Evolutionary conservation across 2,113 vertebrate genomes (phyloP).

Genomic region (Arvicanthis niloticus): DNA sequence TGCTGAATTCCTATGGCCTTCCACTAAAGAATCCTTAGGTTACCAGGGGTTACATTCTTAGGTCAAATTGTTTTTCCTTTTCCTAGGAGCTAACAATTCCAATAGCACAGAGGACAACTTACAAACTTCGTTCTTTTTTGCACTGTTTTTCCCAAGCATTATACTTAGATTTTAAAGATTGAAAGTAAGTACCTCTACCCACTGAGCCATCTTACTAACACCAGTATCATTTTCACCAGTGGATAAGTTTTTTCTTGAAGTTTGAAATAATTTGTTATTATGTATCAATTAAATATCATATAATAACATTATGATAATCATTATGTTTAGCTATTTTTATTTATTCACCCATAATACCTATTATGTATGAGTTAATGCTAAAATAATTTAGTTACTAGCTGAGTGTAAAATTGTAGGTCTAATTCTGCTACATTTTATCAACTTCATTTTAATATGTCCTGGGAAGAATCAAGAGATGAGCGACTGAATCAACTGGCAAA

Average conservation of each 20-base stretch:
- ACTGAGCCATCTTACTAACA: background rate
- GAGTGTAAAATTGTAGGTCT: background rate
- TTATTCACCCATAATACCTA: conserved; percentile 18
- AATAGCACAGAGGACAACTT: background rate
- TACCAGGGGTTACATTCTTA: background rate
- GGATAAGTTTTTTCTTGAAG: conserved; percentile 57
- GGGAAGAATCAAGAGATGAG: background rate
- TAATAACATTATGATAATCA: background rate
- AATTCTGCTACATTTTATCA: background rate
- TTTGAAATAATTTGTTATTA: conserved; percentile 57
- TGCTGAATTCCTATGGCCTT: background rate
- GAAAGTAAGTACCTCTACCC: background rate
- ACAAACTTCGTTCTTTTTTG: background rate
- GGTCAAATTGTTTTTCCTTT: too few relatives aligned
- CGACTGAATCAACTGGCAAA: too few relatives aligned
- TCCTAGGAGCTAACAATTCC: background rate
- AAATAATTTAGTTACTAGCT: background rate
- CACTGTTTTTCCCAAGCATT: background rate
- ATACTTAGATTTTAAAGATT: background rate
- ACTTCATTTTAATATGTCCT: background rate
- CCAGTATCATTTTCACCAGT: conserved; percentile 6
- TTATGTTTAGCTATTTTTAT: background rate
- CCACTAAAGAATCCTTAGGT: background rate
- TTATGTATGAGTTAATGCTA: background rate
- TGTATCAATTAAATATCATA: conserved; percentile 52